Evolutionary conservation across 2,113 vertebrate species (phyloP).

Genomic region (Ammodramus savannarum): DNA sequence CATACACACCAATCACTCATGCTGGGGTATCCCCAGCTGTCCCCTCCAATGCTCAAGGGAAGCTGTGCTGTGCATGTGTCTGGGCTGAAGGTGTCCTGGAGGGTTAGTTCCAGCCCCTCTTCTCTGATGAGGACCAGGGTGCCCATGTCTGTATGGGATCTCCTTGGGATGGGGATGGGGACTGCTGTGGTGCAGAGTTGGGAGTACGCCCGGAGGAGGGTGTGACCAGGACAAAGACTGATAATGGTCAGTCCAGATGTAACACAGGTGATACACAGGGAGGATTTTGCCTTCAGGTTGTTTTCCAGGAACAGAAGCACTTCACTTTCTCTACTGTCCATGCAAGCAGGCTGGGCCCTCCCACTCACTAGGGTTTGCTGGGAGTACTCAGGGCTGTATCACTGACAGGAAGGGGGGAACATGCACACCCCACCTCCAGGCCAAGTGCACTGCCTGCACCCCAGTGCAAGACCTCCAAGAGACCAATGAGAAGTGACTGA

Average conservation of each 20-base stretch:
- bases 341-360: fast-evolving
- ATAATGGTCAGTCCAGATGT: background rate
- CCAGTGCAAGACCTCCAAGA: background rate
- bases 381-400: background rate
- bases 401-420: fast-evolving
- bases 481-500: background rate
- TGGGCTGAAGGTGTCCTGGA: background rate
- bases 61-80: fast-evolving
- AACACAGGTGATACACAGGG: background rate
- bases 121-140: background rate
- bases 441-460: background rate
- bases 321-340: background rate
- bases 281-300: background rate
- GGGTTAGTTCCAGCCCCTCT: background rate
- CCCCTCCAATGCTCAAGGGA: background rate
- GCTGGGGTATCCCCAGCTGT: background rate
- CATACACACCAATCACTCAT: no score
- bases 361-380: background rate
- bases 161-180: fast-evolving
- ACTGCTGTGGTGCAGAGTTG: background rate
- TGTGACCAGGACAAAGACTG: background rate
- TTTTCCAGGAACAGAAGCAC: background rate
- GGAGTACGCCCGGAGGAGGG: background rate
- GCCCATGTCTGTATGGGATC: background rate
- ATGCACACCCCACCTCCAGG: background rate